Evolutionary conservation across 2,888 invertebrate species (phyloP), one percentile per base, ranked within the genome.

Genomic region (Dasysyrphus albostriatus): DNA sequence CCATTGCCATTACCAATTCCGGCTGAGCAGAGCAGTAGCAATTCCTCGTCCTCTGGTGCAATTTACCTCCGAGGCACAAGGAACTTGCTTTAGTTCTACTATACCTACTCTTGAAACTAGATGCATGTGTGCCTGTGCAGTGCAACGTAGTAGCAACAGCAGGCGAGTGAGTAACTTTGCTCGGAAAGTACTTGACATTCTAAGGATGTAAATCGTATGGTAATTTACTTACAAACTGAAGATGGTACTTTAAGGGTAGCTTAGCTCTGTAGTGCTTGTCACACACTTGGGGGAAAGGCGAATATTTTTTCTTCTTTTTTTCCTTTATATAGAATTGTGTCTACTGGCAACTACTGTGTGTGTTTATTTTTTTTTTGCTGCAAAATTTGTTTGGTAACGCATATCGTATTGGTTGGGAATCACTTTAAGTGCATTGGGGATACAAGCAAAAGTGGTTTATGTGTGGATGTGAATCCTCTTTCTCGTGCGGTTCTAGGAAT

Each of bases 201-300:
- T 83, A 76, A 88, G 88, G 83, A 88, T 88, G 88, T 88, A 88
- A 88, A 88, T 83, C 88, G 83, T 83, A 88, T 88, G 88, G 88
- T 88, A 88, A 88, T 88, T 88, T 88, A 83, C 88, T 88, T 88
- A 83, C 88, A 83, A 83, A 83, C 88, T 83, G 83, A 83, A 88
- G 83, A 83, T 76, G 87, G 87, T 87, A 79, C 83, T 87, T 87
- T 87, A 72, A 77, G 74, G 83, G 83, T 79, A 87, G 87, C 83
- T 87, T 75, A 87, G 87, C 83, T 79, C 78, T 83, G 70, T 79
- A 83, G 87, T 75, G 87, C 87, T 83, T 79, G 87, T 83, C 87
- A 83, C 78, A 87, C 83, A 75, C 87, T 83, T 79, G 47, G 59
- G 51, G 54, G 19, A 59, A 70, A 56, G 58, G 59, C 59, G 58